Conservation (phyloP, 2,888 invertebrate species). For the Ophion ellenae region DNA sequence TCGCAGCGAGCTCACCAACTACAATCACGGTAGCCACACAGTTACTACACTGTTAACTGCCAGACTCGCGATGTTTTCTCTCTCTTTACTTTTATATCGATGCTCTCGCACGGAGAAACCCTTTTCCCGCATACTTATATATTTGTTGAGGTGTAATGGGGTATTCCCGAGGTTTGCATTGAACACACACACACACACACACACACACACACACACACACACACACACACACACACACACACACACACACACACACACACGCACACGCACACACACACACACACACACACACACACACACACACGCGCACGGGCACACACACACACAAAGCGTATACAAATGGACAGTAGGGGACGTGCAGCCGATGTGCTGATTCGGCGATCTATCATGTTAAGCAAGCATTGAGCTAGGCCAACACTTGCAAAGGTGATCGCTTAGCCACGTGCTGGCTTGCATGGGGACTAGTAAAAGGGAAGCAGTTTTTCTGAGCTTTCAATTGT, state of each 20-base stretch:
- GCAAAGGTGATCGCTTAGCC: background rate
- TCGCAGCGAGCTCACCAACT: slow-evolving; percentile 74
- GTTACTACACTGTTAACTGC: slow-evolving; percentile 72
- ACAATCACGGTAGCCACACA: slow-evolving; percentile 75
- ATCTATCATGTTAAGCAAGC: background rate
- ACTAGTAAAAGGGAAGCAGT: background rate
- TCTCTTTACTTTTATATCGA: slow-evolving; percentile 60
- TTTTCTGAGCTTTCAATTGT: too few species aligned
- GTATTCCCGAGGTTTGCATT: slow-evolving; percentile 5
- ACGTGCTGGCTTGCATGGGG: background rate
- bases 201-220: background rate
- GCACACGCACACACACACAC: background rate
- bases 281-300: background rate
- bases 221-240: background rate
- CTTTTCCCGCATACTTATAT: slow-evolving; percentile 1
- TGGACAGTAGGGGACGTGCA: background rate
- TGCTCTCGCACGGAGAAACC: slow-evolving; percentile 12
- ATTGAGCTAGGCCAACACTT: background rate
- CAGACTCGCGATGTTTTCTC: slow-evolving; percentile 68
- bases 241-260: background rate
- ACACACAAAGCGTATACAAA: background rate
- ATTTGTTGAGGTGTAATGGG: slow-evolving; percentile 23
- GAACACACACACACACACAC: background rate
- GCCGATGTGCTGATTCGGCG: background rate
- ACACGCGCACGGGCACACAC: background rate